Evolutionary conservation across 2,888 invertebrate species (phyloP).

Genomic region (Tuta absoluta): DNA sequence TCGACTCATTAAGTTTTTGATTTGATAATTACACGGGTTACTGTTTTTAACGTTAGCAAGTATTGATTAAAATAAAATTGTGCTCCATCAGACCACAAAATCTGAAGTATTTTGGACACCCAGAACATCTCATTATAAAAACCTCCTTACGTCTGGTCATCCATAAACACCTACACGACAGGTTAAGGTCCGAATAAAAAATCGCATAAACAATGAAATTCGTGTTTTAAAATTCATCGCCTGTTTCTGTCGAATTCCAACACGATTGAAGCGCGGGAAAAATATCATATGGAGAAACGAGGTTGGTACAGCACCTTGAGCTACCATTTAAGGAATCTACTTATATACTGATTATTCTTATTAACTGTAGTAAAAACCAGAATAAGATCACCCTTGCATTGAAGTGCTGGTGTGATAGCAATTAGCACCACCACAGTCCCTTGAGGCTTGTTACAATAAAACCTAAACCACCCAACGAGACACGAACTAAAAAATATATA

Average conservation of each 20-base stretch:
- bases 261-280: conserved; percentile 22
- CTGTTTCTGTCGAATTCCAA: conserved; percentile 27
- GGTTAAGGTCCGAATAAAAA: conserved; percentile 20
- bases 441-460: too few relatives aligned
- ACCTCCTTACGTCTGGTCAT: neutral
- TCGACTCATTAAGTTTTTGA: too few relatives aligned
- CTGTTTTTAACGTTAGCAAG: neutral
- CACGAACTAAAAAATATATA: too few relatives aligned
- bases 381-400: too few relatives aligned
- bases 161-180: conserved; percentile 9
- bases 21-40: too few relatives aligned
- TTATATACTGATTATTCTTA: too few relatives aligned
- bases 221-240: conserved; percentile 22
- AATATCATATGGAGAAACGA: neutral
- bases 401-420: too few relatives aligned
- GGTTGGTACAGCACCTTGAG: too few relatives aligned
- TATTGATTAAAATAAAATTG: neutral
- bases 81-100: neutral
- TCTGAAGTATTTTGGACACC: neutral
- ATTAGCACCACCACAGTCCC: too few relatives aligned
- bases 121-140: conserved; percentile 8
- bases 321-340: too few relatives aligned
- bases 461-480: too few relatives aligned
- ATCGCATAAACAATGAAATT: conserved; percentile 19
- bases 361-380: too few relatives aligned